Evolutionary conservation across 2,888 invertebrate genomes (phyloP).

Genomic region (Chrysina gloriosa): DNA sequence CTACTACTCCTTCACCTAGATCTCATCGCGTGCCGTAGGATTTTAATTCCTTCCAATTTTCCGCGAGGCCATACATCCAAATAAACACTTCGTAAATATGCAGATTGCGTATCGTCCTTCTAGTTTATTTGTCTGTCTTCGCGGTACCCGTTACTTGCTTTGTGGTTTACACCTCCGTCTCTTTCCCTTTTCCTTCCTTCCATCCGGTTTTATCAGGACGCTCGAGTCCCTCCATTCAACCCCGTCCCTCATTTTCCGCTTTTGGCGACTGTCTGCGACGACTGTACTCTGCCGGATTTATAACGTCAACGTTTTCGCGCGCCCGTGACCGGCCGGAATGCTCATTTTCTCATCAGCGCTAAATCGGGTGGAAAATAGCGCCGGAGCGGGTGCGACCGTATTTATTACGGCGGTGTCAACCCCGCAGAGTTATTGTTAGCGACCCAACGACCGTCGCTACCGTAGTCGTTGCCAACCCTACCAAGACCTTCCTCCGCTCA

Average conservation of each 20-base stretch:
- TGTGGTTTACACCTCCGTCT: conserved; percentile 32
- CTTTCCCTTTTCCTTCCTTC: neutral
- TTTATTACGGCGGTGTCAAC: conserved; percentile 64
- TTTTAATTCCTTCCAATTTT: no score
- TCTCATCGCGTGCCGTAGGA: neutral
- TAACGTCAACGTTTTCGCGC: conserved; percentile 53
- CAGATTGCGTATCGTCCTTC: neutral
- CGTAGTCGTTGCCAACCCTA: conserved; percentile 23
- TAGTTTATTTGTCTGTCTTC: conserved; percentile 22
- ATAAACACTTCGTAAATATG: conserved; percentile 9
- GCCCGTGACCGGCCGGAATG: conserved; percentile 57
- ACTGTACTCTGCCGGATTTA: conserved; percentile 44
- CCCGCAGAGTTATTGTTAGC: conserved; percentile 65
- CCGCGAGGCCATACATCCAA: neutral
- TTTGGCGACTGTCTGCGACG: neutral
- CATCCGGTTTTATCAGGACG: no score
- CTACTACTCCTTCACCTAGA: no score
- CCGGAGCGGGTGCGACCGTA: conserved; percentile 59
- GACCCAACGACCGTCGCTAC: conserved; percentile 46
- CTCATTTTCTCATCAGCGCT: conserved; percentile 64
- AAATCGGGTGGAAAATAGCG: conserved; percentile 66
- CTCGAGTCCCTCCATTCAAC: neutral
- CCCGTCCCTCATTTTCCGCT: neutral
- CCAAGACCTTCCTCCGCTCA: neutral
- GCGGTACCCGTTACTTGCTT: conserved; percentile 26